Conservation (phyloP, 2,888 invertebrate species). For the Himalopsyche japonica region DNA sequence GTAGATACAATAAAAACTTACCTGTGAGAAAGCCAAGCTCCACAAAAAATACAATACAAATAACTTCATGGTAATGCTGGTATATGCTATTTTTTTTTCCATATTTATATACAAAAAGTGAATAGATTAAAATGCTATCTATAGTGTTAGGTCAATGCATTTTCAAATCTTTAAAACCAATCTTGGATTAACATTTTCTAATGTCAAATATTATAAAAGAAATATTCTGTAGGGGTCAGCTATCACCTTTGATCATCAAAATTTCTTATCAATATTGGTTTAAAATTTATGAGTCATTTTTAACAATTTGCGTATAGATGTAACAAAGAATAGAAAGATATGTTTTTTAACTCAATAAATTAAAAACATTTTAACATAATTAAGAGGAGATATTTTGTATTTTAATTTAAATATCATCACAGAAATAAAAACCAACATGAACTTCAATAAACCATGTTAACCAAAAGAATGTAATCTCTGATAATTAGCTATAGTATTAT, state of each 20-base stretch:
- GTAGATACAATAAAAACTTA: neutral
- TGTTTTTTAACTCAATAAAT: too few species aligned
- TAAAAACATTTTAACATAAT: too few species aligned
- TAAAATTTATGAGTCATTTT: too few species aligned
- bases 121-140: neutral
- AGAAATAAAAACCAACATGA: too few species aligned
- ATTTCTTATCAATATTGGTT: too few species aligned
- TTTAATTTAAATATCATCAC: too few species aligned
- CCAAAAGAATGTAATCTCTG: too few species aligned
- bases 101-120: neutral
- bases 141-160: neutral
- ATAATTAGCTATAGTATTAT: too few species aligned
- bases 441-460: too few species aligned
- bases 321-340: too few species aligned
- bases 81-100: neutral
- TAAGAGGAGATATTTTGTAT: too few species aligned
- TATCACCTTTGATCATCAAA: neutral
- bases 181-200: neutral
- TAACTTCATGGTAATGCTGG: neutral
- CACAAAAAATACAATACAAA: neutral
- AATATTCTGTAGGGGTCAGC: neutral
- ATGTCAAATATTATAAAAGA: neutral
- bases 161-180: neutral
- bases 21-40: neutral
- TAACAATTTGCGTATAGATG: too few species aligned